Percentiles rank a stretch among this genome's conserved stretches.
Conservation (phyloP, 2,113 vertebrate species). For the Brachypodius melanocephalos region DNA sequence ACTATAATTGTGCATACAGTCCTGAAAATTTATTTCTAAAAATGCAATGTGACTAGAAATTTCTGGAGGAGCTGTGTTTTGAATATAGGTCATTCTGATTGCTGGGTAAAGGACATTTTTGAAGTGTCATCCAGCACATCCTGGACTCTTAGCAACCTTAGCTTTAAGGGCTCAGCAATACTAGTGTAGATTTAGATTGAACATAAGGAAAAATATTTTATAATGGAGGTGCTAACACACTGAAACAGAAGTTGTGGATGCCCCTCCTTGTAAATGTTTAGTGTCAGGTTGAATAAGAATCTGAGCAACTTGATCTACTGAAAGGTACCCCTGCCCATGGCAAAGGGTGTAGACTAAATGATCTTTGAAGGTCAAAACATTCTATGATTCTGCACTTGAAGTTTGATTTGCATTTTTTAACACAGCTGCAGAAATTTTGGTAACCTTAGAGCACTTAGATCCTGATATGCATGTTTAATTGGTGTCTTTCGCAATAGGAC, state of each 20-base stretch:
- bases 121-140: not conserved
- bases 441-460: not conserved
- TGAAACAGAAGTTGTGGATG: not conserved
- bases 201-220: not conserved
- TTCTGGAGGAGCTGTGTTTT: not conserved
- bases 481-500: too few relatives aligned
- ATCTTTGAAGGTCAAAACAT: not conserved
- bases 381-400: not conserved
- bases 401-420: not conserved
- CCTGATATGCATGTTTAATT: not conserved
- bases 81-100: not conserved
- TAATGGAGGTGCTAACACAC: fast-evolving
- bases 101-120: not conserved
- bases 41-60: not conserved
- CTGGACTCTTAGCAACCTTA: not conserved
- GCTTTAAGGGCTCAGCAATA: not conserved
- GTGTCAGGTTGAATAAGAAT: not conserved
- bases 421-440: not conserved
- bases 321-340: not conserved
- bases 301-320: not conserved
- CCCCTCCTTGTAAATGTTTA: not conserved
- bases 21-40: not conserved
- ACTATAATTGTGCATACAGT: not conserved
- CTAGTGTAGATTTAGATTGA: not conserved
- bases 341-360: not conserved